Conservation (phyloP, 2,888 invertebrate genomes). For the Cephus rjabovi region DNA sequence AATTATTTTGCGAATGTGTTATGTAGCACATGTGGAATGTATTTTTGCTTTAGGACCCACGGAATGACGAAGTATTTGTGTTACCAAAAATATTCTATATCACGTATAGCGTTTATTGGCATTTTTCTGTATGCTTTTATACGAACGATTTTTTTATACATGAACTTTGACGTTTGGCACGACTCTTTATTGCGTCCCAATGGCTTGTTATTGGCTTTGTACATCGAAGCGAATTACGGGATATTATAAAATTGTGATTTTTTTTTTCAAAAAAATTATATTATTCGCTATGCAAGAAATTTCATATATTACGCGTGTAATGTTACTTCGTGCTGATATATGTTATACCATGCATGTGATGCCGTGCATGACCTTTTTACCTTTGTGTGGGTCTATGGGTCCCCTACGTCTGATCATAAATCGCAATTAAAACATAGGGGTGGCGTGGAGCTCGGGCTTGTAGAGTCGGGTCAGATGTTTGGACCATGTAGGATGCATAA, state of each 20-base stretch:
- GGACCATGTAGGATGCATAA: conserved; percentile 2
- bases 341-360: neutral
- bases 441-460: neutral
- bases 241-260: neutral
- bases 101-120: neutral
- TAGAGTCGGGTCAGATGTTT: neutral
- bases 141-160: neutral
- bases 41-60: neutral
- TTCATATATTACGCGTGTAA: neutral
- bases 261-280: neutral
- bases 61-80: neutral
- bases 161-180: neutral
- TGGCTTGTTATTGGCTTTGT: neutral
- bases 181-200: neutral
- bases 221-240: neutral
- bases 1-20: neutral
- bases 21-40: neutral
- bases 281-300: neutral
- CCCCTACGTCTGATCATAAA: conserved; percentile 9
- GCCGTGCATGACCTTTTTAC: neutral
- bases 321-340: neutral
- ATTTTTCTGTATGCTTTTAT: neutral
- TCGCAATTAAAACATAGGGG: conserved; percentile 9
- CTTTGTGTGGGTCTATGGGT: neutral
- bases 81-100: neutral